These are phyloP conservation scores for Anableps anableps DNA, from an alignment of 2,797 vertebrate genomes.

Conservation along the genomic window DNA sequence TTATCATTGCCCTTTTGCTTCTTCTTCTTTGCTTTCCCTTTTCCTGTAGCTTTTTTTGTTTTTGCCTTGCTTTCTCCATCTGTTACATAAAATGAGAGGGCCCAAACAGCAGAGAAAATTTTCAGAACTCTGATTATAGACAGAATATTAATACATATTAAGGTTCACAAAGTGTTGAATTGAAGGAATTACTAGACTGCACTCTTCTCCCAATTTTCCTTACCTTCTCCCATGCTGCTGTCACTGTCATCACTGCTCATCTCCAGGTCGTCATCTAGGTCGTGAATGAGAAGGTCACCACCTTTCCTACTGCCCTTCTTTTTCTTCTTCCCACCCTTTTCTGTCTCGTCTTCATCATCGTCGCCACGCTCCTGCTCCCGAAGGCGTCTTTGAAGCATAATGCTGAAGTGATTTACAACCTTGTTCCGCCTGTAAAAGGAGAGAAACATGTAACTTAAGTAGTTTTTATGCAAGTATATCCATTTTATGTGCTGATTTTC, in stretches of 20 bases:
- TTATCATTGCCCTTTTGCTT: slow-evolving; percentile 85
- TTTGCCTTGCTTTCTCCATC: slow-evolving; percentile 81
- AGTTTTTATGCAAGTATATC: neutral
- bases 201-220: slow-evolving; percentile 14
- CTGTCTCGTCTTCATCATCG: slow-evolving; percentile 83
- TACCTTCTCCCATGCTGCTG: slow-evolving; percentile 86
- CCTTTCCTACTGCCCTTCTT: slow-evolving; percentile 80
- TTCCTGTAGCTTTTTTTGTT: slow-evolving; percentile 70
- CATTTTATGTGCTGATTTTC: neutral
- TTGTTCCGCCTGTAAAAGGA: slow-evolving; percentile 86
- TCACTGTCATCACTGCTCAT: slow-evolving; percentile 90
- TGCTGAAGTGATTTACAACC: slow-evolving; percentile 94
- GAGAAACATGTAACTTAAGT: neutral
- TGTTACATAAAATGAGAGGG: slow-evolving; percentile 27
- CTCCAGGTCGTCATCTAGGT: slow-evolving; percentile 92
- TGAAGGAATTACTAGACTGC: neutral
- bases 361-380: slow-evolving; percentile 87
- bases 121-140: neutral
- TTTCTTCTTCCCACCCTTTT: slow-evolving; percentile 87
- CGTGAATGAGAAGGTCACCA: slow-evolving; percentile 88
- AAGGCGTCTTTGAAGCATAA: slow-evolving; percentile 93
- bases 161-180: neutral
- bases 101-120: neutral
- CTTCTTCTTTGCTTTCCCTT: slow-evolving; percentile 86
- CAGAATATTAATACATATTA: neutral